Evolutionary conservation across 1,140 invertebrate genomes (phyloP), one percentile per base, ranked within the genome.

Genomic region (Drosophila ananassae): DNA sequence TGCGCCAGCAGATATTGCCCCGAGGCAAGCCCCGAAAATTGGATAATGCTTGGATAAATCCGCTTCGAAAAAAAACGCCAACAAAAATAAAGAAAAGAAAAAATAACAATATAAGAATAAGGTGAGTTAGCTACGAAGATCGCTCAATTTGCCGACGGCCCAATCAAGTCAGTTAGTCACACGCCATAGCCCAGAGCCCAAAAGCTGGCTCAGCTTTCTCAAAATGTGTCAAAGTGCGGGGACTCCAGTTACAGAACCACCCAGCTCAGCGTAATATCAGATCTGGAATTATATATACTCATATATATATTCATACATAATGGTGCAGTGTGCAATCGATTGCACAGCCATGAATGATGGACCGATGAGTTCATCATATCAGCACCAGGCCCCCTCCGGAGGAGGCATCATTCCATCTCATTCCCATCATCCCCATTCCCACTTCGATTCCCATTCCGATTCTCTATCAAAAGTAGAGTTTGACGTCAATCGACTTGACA

Each of bases 401-500:
- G 57, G 21, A 34, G 63, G 46, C 63, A 52, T 63, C 63, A 62
- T 60, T 37, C 22, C 9, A 21, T 30, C 24, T 10, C 44, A 46
- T 44, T 30, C 41, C 59, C 24, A 57, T 54, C 17, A 17, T 17
- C 17, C 17, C 17, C 17, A 17, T 17, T 17, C 17, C 17, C 17
- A 1, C 17, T 41, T n/a, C 50, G 24, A 54, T 62, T 56, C 13
- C 13, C 13, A 34, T 4, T 32, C 21, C 28, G 47, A 50, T 48
- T 60, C 53, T 47, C 67, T 69, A 71, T 72, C 67, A 64, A 39
- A 44, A 51, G 21, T 41, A 60, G 78, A 77, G 78, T 89, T 91
- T 91, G 90, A 91, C 90, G 90, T 91, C 90, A 91, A 91, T 91
- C 79, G 68, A 59, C 67, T 72, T 72, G 82, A 80, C 79, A 87